Percentiles rank a stretch among this genome's conserved stretches.
Evolutionary conservation across 2,888 invertebrate genomes (phyloP).

Genomic region (Eulithis prunata): DNA sequence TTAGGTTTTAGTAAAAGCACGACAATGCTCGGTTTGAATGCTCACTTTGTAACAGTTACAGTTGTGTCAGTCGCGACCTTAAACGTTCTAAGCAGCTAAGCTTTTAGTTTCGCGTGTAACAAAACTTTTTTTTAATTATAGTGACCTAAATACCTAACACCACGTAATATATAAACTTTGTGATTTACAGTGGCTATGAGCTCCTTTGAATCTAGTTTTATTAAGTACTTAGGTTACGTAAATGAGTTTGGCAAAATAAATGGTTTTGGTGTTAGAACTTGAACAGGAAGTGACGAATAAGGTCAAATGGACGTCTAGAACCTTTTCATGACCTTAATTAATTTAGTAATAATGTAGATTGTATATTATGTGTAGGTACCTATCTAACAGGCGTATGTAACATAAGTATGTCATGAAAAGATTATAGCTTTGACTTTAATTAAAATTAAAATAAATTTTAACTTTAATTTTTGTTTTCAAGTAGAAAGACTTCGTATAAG

Average conservation of each 20-base stretch:
- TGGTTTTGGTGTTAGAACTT: background rate
- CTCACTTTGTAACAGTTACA: too few species aligned
- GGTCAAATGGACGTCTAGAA: background rate
- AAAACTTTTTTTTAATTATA: conserved; percentile 62
- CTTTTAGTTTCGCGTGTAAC: conserved; percentile 59
- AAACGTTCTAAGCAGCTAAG: conserved; percentile 34
- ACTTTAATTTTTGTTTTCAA: too few species aligned
- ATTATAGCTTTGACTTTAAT: too few species aligned
- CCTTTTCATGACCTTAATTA: too few species aligned
- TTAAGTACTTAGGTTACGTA: conserved; percentile 15
- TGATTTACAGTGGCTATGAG: conserved; percentile 47
- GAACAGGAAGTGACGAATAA: conserved; percentile 1
- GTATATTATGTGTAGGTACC: too few species aligned
- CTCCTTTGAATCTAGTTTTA: conserved; percentile 30
- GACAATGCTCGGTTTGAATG: too few species aligned
- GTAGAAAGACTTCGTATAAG: too few species aligned
- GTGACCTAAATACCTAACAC: conserved; percentile 63
- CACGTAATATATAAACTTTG: conserved; percentile 44
- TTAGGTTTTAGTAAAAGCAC: too few species aligned
- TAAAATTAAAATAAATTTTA: too few species aligned
- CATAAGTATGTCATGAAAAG: too few species aligned
- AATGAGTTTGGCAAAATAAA: conserved; percentile 6
- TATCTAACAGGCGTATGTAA: too few species aligned
- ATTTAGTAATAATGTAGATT: too few species aligned
- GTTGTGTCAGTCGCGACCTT: background rate